A percentile compares a stretch with the other conserved stretches of the same genome.
Evolutionary conservation across 2,888 invertebrate species (phyloP).

Genomic region (Mylabris sibirica): DNA sequence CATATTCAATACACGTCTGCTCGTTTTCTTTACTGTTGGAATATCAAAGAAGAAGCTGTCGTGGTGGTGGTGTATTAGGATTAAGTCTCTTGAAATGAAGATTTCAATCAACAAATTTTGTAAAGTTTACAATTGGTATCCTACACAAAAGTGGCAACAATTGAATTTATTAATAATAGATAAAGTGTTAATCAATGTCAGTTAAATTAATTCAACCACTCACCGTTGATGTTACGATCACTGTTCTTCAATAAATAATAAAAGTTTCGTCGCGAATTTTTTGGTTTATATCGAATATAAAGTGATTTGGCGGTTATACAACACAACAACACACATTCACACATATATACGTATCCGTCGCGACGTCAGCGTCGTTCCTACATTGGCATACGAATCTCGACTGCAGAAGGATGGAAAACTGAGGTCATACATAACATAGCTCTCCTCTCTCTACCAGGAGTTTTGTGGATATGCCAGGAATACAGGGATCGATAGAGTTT

Average conservation of each 20-base stretch:
- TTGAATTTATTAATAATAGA: too few species aligned
- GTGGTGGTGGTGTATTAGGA: not conserved
- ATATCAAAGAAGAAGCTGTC: slow-evolving; percentile 1
- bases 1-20: not conserved
- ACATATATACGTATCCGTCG: slow-evolving; percentile 23
- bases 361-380: slow-evolving; percentile 35
- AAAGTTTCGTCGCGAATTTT: not conserved
- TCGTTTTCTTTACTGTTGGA: slow-evolving; percentile 18
- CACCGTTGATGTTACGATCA: not conserved
- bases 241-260: not conserved
- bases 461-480: slow-evolving; percentile 58
- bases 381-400: slow-evolving; percentile 46
- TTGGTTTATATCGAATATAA: not conserved
- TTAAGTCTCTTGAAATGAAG: not conserved
- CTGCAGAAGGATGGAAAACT: slow-evolving; percentile 55
- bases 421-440: slow-evolving; percentile 59
- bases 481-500: slow-evolving; percentile 47
- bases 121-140: too few species aligned
- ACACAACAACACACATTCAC: not conserved
- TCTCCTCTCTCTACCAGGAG: slow-evolving; percentile 64
- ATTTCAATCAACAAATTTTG: too few species aligned
- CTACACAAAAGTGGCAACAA: too few species aligned
- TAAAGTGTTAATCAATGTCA: not conserved
- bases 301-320: not conserved
- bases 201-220: not conserved